Evolutionary conservation across 2,113 vertebrate genomes (phyloP).

Genomic region (Ceratotherium simum): DNA sequence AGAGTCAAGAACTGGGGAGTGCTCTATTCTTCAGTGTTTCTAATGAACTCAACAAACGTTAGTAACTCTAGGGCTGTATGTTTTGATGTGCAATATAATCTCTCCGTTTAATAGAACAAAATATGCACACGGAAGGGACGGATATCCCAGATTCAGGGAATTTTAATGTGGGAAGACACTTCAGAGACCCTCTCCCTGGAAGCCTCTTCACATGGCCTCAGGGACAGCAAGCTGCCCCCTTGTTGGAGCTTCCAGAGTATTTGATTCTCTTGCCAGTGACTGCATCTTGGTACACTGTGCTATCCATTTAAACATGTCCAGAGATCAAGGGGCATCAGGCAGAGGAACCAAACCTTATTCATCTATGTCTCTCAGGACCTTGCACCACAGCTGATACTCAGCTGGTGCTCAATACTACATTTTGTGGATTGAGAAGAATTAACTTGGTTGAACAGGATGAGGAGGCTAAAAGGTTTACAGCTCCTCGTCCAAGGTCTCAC

Average conservation of each 20-base stretch:
- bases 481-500: neutral
- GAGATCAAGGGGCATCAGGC: neutral
- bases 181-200: neutral
- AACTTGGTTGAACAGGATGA: neutral
- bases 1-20: neutral
- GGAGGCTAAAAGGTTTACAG: neutral
- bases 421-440: neutral
- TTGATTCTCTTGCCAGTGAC: constrained; percentile 30
- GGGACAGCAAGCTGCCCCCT: neutral
- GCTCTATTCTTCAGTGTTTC: neutral
- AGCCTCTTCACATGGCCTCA: neutral
- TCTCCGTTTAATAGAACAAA: neutral
- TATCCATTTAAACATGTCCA: neutral
- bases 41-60: neutral
- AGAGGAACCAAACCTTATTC: neutral
- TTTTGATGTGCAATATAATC: neutral
- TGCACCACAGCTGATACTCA: neutral
- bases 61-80: neutral
- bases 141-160: neutral
- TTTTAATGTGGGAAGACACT: neutral
- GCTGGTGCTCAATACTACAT: neutral
- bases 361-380: neutral
- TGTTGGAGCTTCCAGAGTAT: neutral
- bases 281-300: neutral
- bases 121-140: neutral